phyloP scores from a whole-genome alignment of 2,888 invertebrate genomes.

The Lysandra bellargus region DNA sequence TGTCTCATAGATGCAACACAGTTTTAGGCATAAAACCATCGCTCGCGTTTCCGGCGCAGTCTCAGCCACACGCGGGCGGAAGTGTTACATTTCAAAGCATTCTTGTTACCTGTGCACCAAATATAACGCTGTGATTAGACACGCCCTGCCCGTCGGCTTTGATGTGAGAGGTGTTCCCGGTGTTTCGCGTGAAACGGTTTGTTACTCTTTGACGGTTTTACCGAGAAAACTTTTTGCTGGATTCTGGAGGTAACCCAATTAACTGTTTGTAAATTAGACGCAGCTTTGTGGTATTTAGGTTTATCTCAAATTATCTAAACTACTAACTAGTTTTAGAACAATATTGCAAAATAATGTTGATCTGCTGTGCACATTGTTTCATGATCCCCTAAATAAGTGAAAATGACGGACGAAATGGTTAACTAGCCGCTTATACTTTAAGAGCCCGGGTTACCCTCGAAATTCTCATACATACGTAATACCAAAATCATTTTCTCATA shows the following conservation, averaged over 20 bases:
- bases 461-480: too few species aligned
- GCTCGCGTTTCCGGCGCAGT: constrained; percentile 36
- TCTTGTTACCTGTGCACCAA: constrained; percentile 77
- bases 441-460: too few species aligned
- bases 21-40: constrained; percentile 42
- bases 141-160: constrained; percentile 58
- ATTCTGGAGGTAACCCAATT: constrained; percentile 10
- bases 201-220: constrained; percentile 24
- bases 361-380: too few species aligned
- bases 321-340: not conserved
- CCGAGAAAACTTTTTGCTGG: not conserved
- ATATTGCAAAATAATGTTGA: not conserved
- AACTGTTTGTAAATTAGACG: not conserved
- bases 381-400: not conserved
- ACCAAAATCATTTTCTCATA: too few species aligned
- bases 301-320: not conserved
- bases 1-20: constrained; percentile 26
- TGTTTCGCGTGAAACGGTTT: constrained; percentile 42
- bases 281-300: not conserved
- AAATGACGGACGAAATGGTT: too few species aligned
- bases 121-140: constrained; percentile 57
- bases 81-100: constrained; percentile 78
- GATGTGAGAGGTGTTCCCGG: constrained; percentile 56
- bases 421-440: too few species aligned
- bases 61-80: constrained; percentile 61